Evolutionary conservation across 2,888 invertebrate genomes (phyloP), one percentile per base, ranked within the genome.

Genomic region (Parelbella ahira): DNA sequence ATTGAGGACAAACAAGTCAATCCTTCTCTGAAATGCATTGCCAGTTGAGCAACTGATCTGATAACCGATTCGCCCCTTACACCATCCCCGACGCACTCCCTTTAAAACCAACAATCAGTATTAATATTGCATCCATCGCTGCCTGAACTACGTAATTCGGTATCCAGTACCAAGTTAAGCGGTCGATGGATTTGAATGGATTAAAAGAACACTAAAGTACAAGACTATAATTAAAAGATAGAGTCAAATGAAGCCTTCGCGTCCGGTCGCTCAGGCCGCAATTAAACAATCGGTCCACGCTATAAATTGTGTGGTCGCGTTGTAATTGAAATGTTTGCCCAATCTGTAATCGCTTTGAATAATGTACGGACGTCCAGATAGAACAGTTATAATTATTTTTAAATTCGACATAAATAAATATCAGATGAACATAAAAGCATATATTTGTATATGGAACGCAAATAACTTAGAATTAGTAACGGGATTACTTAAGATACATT

Each of bases 251-350:
- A 39, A 39, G 39, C 24, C 32, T 32, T 25, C 24, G 30, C 24
- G 12, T 39, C 30, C 38, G 24, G 38, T 30, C 18, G 19, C 25
- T 20, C n/a, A n/a, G n/a, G n/a, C 13, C 32, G 39, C 39, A 39
- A 39, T 39, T 39, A 39, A 39, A 39, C 32, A 39, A 39, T 32
- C 32, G 32, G 32, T 19, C 32, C 12, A 12, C 25, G 15, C 39
- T 25, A 39, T 39, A 32, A 39, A 39, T 39, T 32, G 30, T 39
- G 23, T 32, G 13, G 25, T 20, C 25, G 19, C 19, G 20, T 6
- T 24, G 39, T 39, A 39, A 39, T 39, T 39, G 39, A 39, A 32
- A 25, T 23, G 32, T 39, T 39, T 37, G 21, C 21, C 29, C 37
- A 37, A 37, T 29, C 28, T 29, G 21, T 29, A 29, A 37, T 37